Evolutionary conservation across 2,797 vertebrate genomes (phyloP).

Genomic region (Enteromius trimaculatus): DNA sequence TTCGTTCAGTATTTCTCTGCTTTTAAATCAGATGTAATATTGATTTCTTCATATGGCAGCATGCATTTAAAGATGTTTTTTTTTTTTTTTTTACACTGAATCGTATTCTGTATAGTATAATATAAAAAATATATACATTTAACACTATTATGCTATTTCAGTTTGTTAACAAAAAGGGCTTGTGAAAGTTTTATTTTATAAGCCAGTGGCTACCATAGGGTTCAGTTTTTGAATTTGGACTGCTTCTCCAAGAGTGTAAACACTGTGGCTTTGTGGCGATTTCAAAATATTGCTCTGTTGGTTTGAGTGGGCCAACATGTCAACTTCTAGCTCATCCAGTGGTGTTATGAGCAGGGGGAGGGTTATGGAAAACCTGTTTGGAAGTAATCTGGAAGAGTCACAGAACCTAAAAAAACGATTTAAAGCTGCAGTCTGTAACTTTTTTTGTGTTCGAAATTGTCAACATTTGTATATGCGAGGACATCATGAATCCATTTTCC

Average conservation of each 20-base stretch:
- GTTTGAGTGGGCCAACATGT: not conserved
- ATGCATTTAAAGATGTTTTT: not conserved
- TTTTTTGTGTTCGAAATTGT: too few species aligned
- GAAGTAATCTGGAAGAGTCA: not conserved
- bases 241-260: constrained; percentile 13
- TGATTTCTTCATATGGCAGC: not conserved
- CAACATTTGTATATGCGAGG: too few species aligned
- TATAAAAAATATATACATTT: not conserved
- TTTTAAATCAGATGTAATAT: not conserved
- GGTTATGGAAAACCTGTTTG: not conserved
- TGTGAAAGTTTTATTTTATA: not conserved
- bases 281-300: not conserved
- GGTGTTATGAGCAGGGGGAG: not conserved
- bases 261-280: constrained; percentile 24
- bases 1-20: not conserved
- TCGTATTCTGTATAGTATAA: not conserved
- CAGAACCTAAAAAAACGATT: too few species aligned
- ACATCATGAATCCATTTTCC: too few species aligned
- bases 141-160: not conserved
- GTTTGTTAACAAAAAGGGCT: not conserved
- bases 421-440: too few species aligned
- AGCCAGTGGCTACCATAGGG: not conserved
- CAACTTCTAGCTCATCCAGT: constrained; percentile 12
- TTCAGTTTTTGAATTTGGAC: not conserved
- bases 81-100: not conserved